phyloP scores from a whole-genome alignment of 2,113 vertebrate species.

The Bufo gargarizans region DNA sequence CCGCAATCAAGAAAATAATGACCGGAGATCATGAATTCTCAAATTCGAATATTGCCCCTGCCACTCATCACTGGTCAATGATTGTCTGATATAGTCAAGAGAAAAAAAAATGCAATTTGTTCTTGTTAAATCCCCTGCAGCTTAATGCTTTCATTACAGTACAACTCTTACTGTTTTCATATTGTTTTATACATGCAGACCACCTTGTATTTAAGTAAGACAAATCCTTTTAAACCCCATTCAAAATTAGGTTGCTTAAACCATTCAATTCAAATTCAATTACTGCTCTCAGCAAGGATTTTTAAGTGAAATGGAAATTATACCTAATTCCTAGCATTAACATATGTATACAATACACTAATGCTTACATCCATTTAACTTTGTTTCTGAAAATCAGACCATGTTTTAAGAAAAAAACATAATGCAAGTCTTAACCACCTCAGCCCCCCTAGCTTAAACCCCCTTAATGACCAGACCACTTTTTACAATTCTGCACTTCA shows the following conservation, averaged over 20 bases:
- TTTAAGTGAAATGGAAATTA: constrained; percentile 49
- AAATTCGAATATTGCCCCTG: background rate
- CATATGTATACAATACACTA: constrained; percentile 9
- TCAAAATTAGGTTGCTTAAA: constrained; percentile 38
- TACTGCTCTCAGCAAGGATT: constrained; percentile 51
- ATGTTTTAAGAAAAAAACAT: background rate
- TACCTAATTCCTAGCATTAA: constrained; percentile 45
- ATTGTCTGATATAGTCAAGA: constrained; percentile 44
- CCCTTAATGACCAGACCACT: no score
- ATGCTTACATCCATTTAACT: background rate
- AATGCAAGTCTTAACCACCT: background rate
- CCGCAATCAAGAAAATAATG: no score
- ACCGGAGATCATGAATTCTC: no score
- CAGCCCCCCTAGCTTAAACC: no score
- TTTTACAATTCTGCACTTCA: no score
- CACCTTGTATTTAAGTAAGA: constrained; percentile 48
- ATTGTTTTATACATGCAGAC: constrained; percentile 48
- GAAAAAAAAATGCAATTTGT: constrained; percentile 41
- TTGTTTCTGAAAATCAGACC: background rate
- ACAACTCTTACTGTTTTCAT: constrained; percentile 21
- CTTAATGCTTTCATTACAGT: constrained; percentile 50
- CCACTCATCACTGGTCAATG: background rate
- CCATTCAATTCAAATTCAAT: constrained; percentile 57
- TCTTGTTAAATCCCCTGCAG: constrained; percentile 41
- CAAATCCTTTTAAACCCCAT: constrained; percentile 45